These are phyloP conservation scores for Heliconius hortense DNA, from an alignment of 2,888 invertebrate species.

Conservation along the genomic window DNA sequence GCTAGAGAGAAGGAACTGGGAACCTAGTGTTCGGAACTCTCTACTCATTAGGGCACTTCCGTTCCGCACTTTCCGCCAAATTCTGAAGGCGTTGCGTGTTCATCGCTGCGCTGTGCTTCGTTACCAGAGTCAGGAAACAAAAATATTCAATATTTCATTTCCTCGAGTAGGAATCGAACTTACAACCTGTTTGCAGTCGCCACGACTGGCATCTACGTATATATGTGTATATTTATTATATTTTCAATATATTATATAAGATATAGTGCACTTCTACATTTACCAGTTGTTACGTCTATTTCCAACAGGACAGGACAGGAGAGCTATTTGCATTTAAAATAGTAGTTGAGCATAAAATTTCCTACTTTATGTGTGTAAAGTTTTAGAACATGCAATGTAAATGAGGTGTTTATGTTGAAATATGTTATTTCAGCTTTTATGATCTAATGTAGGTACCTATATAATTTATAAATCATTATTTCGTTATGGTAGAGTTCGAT, in stretches of 20 bases:
- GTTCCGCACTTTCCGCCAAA: no score
- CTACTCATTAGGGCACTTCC: no score
- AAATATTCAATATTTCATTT: not conserved
- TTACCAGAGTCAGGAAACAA: not conserved
- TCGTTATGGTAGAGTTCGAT: not conserved
- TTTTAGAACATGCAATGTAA: slow-evolving; percentile 21
- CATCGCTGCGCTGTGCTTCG: not conserved
- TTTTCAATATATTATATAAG: not conserved
- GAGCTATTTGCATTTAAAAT: slow-evolving; percentile 34
- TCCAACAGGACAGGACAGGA: slow-evolving; percentile 26
- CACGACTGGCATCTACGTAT: no score
- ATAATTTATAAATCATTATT: not conserved
- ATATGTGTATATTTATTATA: not conserved
- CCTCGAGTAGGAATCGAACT: no score
- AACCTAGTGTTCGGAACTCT: no score
- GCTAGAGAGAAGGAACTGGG: no score
- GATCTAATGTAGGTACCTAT: not conserved
- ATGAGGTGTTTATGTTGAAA: slow-evolving; percentile 8
- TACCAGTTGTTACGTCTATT: slow-evolving; percentile 20
- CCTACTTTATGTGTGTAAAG: slow-evolving; percentile 21
- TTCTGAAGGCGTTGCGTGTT: not conserved
- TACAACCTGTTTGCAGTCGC: no score
- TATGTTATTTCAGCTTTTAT: not conserved
- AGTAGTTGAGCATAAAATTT: slow-evolving; percentile 26
- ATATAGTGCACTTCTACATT: slow-evolving; percentile 22